Base-by-base conservation (phyloP, 2,888 invertebrate genomes). In the Omphaloscelis lunosa region DNA sequence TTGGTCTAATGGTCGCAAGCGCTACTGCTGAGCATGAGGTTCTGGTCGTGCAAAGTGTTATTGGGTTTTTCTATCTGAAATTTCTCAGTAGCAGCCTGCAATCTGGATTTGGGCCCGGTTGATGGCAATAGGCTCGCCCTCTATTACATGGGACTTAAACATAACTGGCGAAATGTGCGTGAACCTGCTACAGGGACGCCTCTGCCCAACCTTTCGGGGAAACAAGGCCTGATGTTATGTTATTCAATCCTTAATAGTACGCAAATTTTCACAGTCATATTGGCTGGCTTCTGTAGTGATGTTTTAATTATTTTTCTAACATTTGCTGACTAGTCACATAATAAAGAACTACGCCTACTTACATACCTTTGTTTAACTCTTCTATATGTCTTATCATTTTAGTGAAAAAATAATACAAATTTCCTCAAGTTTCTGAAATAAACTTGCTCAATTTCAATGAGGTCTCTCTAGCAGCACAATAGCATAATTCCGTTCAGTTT, bases 401-500 rank as follows among this genome's bases (percentile, higher is more conserved):
- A 61, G n/a, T 9, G 1, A 41, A 29, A 41, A 7, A 51, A 53
- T 0, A 70, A 20, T 17, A 48, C 5, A 0, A 48, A 69, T 15
- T 17, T 53, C 8, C 2, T 12, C 2, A 20, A 17, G 0, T 51
- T 61, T 27, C 17, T 17, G 6, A 53, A 45, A 48, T 67, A 34
- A 63, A 29, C 7, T 58, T 63, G 12, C 41, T 45, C 7, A 41
- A 68, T 68, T 27, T 66, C 59, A n/a, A 45, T 53, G 0, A 20
- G 29, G 20, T 69, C 6, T 76, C 15, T 15, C 23, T n/a, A 58
- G 17, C 48, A 66, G 39, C 9, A 56, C 23, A 65, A 68, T 45
- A 53, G 9, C n/a, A n/a, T 63, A 72, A 45, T 39, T 81, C 4
- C 1, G 27, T 75, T 29, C 56, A 6, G 17, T 65, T 63, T 53